Conservation (phyloP, 2,888 invertebrate genomes). For the Diarsia mendica region DNA sequence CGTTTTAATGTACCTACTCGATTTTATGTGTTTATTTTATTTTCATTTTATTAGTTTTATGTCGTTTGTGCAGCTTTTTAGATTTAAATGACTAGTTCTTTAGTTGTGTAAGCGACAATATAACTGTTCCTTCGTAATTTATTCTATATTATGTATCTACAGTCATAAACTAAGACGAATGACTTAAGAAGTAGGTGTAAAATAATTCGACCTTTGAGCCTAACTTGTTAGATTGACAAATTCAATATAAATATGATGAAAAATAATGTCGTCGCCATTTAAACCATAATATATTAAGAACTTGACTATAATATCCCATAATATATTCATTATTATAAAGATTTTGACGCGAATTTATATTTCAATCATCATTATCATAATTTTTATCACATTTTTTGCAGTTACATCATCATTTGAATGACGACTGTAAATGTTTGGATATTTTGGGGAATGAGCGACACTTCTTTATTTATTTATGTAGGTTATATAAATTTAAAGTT, state of each 20-base stretch:
- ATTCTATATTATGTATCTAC: conserved; percentile 36
- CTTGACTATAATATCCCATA: conserved; percentile 48
- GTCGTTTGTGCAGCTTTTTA: background rate
- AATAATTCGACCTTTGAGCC: conserved; percentile 41
- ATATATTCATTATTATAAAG: conserved; percentile 55
- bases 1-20: conserved; percentile 34
- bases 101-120: background rate
- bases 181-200: conserved; percentile 39
- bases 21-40: conserved; percentile 38
- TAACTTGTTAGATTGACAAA: conserved; percentile 50
- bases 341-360: conserved; percentile 50
- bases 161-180: conserved; percentile 22
- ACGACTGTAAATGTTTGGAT: conserved; percentile 31
- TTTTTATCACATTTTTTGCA: conserved; percentile 42
- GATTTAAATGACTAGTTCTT: background rate
- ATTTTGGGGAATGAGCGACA: conserved; percentile 24
- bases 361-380: conserved; percentile 58
- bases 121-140: conserved; percentile 12
- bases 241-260: conserved; percentile 46
- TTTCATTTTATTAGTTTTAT: conserved; percentile 18
- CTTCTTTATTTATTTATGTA: conserved; percentile 35
- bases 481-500: background rate
- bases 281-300: conserved; percentile 46
- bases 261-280: conserved; percentile 50
- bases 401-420: conserved; percentile 36